Conservation (phyloP, 2,797 vertebrate species). For the Ptychobarbus kaznakovi region DNA sequence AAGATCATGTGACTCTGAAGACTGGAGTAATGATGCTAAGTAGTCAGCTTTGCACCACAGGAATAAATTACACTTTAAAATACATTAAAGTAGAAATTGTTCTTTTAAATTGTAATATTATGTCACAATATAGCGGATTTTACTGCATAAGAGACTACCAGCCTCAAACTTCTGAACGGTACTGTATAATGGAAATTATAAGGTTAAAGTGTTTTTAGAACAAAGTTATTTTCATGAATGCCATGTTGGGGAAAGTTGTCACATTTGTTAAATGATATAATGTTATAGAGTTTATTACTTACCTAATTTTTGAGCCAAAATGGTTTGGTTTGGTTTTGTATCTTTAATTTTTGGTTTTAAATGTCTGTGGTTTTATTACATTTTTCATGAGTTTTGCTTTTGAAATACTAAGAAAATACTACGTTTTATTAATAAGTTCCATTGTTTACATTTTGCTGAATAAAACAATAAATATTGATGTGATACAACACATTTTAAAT, state of each 20-base stretch:
- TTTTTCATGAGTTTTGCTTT: not conserved
- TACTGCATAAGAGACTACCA: not conserved
- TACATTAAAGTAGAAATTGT: not conserved
- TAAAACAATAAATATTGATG: not conserved
- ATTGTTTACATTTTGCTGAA: not conserved
- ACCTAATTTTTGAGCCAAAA: not conserved
- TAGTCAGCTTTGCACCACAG: not conserved
- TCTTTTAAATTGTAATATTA: not conserved
- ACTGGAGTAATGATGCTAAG: not conserved
- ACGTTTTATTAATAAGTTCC: not conserved
- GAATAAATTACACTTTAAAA: not conserved
- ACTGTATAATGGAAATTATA: not conserved
- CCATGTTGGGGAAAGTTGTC: not conserved
- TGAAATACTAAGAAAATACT: not conserved
- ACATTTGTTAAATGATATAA: not conserved
- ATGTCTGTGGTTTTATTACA: not conserved
- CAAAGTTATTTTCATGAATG: not conserved
- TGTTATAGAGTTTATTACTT: not conserved
- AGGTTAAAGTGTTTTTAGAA: too few species aligned
- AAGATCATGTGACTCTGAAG: not conserved
- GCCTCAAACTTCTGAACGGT: not conserved
- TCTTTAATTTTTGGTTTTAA: not conserved
- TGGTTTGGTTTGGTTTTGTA: not conserved
- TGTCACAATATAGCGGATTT: not conserved
- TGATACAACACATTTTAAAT: not conserved